A percentile compares a stretch with the other conserved stretches of the same genome.
Evolutionary conservation across 2,113 vertebrate species (phyloP).

Genomic region (Barnardius zonarius): DNA sequence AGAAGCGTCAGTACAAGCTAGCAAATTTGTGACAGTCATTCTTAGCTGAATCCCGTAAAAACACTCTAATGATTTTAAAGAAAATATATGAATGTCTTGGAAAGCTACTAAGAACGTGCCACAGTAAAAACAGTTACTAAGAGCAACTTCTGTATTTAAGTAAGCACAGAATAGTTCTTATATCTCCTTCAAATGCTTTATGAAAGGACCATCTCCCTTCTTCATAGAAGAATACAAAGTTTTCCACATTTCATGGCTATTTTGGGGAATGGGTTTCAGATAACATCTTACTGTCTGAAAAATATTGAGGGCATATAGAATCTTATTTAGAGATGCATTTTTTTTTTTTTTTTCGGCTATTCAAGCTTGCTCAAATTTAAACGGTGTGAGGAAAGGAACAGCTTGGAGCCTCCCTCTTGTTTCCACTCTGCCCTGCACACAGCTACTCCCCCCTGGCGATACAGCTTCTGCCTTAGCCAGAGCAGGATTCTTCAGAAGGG

Average conservation of each 20-base stretch:
- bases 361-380: not conserved
- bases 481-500: not conserved
- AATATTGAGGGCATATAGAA: not conserved
- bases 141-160: not conserved
- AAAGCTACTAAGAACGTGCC: not conserved
- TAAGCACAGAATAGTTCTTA: not conserved
- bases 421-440: not conserved
- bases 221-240: not conserved
- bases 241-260: not conserved
- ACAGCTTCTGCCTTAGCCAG: not conserved
- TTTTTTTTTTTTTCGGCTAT: not conserved
- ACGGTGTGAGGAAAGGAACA: not conserved
- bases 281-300: not conserved
- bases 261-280: not conserved
- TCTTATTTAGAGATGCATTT: not conserved
- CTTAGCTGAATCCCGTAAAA: not conserved
- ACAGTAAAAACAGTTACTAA: not conserved
- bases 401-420: not conserved
- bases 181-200: not conserved
- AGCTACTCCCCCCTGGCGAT: not conserved
- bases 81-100: not conserved
- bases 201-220: not conserved
- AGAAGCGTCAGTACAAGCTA: not conserved
- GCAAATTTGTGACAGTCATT: not conserved
- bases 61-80: not conserved